Evolutionary conservation across 2,888 invertebrate genomes (phyloP).

Genomic region (Zootermopsis nevadensis): DNA sequence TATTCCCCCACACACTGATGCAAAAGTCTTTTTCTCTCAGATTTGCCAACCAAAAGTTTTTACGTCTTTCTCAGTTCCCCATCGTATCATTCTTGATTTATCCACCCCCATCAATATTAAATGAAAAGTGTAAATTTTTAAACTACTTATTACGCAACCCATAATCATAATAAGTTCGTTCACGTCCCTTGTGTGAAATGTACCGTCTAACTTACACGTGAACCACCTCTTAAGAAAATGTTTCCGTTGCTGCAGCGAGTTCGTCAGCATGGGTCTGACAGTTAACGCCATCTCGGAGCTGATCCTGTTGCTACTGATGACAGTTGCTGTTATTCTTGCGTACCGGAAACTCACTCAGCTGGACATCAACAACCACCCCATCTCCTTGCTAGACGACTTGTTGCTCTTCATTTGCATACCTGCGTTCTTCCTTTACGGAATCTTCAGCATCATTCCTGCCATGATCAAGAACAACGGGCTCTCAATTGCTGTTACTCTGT

Average conservation of each 20-base stretch:
- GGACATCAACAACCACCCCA: constrained; percentile 73
- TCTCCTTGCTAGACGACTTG: constrained; percentile 76
- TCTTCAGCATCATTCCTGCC: constrained; percentile 76
- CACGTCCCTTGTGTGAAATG: too few species aligned
- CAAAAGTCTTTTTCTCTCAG: too few species aligned
- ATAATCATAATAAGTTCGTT: too few species aligned
- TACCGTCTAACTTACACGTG: neutral
- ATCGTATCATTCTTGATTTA: too few species aligned
- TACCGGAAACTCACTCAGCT: constrained; percentile 73
- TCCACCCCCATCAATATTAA: too few species aligned
- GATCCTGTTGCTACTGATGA: constrained; percentile 68
- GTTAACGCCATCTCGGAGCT: constrained; percentile 68
- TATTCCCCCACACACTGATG: too few species aligned
- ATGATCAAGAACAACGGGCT: constrained; percentile 66
- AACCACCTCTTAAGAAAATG: neutral
- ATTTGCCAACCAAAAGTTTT: too few species aligned
- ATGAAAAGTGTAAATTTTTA: too few species aligned
- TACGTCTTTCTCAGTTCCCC: too few species aligned
- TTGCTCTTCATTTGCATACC: constrained; percentile 78
- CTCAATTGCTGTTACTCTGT: constrained; percentile 66
- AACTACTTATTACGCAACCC: too few species aligned
- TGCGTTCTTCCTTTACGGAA: constrained; percentile 77
- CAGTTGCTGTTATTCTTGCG: constrained; percentile 70
- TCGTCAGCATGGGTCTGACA: constrained; percentile 65
- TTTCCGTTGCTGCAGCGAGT: constrained; percentile 61